Conservation (phyloP, 1,140 invertebrate genomes). For the Papilio glaucus region DNA sequence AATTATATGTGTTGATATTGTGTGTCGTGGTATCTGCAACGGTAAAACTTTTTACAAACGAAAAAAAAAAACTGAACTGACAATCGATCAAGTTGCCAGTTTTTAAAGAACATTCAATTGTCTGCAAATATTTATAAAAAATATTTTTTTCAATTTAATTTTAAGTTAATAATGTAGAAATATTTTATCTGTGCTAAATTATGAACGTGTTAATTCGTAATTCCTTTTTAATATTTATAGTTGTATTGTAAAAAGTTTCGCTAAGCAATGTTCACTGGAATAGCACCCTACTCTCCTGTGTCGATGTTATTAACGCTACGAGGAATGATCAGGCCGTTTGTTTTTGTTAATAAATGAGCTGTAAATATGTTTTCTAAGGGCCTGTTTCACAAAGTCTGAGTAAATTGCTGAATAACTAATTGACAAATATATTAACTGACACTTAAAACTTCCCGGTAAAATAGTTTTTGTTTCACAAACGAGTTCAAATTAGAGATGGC, state of each 20-base stretch:
- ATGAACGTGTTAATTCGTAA: no score
- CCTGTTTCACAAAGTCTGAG: conserved; percentile 1
- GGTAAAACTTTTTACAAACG: conserved; percentile 56
- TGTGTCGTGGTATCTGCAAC: conserved; percentile 64
- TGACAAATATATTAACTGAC: no score
- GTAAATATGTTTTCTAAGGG: conserved; percentile 44
- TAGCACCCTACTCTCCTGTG: conserved; percentile 78
- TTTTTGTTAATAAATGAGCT: conserved; percentile 49
- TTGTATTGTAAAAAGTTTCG: conserved; percentile 49
- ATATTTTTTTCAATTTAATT: no score
- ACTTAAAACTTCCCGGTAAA: no score
- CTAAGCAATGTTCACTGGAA: conserved; percentile 62
- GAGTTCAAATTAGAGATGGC: no score
- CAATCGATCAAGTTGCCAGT: no score
- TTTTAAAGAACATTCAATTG: no score
- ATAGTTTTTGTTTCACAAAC: no score
- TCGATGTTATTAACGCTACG: conserved; percentile 75
- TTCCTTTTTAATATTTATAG: no score
- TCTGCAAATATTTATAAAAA: no score
- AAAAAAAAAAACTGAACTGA: background rate
- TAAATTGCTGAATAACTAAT: background rate
- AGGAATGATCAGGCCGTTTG: conserved; percentile 62
- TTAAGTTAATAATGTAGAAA: no score
- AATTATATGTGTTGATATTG: conserved; percentile 52
- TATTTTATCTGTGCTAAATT: no score